Conservation (phyloP, 2,113 vertebrate genomes). For the Pygathrix nemaeus region DNA sequence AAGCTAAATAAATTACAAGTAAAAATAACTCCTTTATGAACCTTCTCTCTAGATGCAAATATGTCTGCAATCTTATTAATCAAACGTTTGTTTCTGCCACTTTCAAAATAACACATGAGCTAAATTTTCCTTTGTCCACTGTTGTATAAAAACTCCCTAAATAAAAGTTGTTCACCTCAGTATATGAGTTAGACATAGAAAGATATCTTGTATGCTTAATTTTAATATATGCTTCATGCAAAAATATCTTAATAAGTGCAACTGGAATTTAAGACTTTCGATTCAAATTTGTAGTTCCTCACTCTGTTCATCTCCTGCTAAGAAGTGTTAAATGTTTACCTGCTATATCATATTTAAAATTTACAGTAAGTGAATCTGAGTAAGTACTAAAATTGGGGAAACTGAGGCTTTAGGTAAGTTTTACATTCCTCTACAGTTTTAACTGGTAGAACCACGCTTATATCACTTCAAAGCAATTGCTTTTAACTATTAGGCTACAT, state of each 20-base stretch:
- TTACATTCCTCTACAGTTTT: neutral
- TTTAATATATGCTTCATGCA: neutral
- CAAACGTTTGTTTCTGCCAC: neutral
- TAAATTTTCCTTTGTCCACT: neutral
- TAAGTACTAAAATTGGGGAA: neutral
- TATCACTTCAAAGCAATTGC: neutral
- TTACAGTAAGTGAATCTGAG: neutral
- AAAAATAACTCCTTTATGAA: slow-evolving; percentile 61
- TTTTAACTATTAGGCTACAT: neutral
- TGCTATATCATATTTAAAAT: neutral
- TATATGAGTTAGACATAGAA: neutral
- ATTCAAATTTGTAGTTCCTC: neutral
- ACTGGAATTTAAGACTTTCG: fast-evolving
- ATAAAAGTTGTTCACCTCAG: neutral
- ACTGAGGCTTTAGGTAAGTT: neutral
- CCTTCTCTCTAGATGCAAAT: slow-evolving; percentile 48
- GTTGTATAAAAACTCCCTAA: fast-evolving
- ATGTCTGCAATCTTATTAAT: slow-evolving; percentile 10
- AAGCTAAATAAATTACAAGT: slow-evolving; percentile 74
- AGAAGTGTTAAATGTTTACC: neutral
- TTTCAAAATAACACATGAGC: slow-evolving; percentile 22
- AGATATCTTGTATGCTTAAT: neutral
- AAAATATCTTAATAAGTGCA: neutral
- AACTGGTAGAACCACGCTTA: neutral
- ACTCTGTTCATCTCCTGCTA: neutral